Conservation (phyloP, 2,113 vertebrate genomes). For the Neotoma lepida region DNA sequence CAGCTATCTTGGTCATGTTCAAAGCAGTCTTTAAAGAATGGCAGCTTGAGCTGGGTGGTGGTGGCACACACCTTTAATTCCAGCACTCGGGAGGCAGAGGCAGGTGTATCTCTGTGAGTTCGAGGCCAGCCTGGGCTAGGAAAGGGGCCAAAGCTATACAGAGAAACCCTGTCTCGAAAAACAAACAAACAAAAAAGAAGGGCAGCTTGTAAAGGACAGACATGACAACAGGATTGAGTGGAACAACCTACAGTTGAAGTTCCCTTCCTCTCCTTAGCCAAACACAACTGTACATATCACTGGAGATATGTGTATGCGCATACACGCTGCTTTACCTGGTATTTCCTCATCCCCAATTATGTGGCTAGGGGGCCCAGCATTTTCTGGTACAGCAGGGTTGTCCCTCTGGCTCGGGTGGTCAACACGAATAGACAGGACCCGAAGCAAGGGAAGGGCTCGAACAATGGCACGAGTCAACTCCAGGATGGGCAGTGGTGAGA, state of each 20-base stretch:
- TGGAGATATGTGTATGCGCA: neutral
- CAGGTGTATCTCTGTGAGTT: too few relatives aligned
- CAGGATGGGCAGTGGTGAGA: slow-evolving; percentile 85
- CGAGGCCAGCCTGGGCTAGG: too few relatives aligned
- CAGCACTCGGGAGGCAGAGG: too few relatives aligned
- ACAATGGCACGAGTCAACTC: slow-evolving; percentile 84
- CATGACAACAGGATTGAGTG: neutral
- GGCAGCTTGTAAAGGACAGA: neutral
- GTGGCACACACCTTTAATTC: too few relatives aligned
- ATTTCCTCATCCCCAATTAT: slow-evolving; percentile 81
- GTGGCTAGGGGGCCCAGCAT: slow-evolving; percentile 69
- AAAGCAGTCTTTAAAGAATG: neutral
- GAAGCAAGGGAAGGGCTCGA: slow-evolving; percentile 83
- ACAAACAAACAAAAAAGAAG: too few relatives aligned
- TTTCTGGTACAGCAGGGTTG: slow-evolving; percentile 76
- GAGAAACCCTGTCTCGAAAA: too few relatives aligned
- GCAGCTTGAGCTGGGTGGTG: too few relatives aligned
- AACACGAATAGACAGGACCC: slow-evolving; percentile 84
- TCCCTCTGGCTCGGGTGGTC: slow-evolving; percentile 85
- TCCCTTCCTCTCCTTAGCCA: neutral
- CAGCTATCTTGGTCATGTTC: neutral
- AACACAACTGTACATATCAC: neutral
- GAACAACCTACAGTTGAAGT: neutral
- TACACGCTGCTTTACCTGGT: slow-evolving; percentile 82
- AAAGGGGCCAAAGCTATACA: too few relatives aligned